phyloP scores from a whole-genome alignment of 2,113 vertebrate species.

The Echinops telfairi region DNA sequence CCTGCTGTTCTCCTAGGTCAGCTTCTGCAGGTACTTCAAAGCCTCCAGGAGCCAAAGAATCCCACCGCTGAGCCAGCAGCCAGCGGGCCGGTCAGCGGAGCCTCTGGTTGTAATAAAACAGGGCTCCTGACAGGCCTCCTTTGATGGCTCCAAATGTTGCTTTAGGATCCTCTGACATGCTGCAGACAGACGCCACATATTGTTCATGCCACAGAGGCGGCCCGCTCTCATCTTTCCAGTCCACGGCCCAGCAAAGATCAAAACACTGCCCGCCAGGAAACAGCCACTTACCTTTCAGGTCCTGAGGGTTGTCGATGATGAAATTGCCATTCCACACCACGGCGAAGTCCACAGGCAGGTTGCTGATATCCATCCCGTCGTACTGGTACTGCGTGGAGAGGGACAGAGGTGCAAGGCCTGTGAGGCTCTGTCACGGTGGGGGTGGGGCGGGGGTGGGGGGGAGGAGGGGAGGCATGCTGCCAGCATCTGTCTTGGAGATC shows the following conservation, averaged over 20 bases:
- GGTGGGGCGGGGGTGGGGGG: neutral
- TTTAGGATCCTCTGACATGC: constrained; percentile 57
- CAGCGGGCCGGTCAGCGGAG: constrained; percentile 7
- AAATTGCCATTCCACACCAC: constrained; percentile 99
- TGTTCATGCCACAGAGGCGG: neutral
- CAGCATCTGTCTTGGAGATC: neutral
- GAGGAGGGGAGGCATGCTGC: neutral
- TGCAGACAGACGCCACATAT: neutral
- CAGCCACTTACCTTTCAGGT: constrained; percentile 92
- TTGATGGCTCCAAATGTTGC: constrained; percentile 68
- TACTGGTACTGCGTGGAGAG: constrained; percentile 93
- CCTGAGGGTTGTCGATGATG: constrained; percentile 97
- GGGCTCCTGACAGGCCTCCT: constrained; percentile 65
- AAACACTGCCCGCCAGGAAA: neutral
- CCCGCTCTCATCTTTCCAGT: constrained; percentile 55
- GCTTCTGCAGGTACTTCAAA: constrained; percentile 73
- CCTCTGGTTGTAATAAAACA: constrained; percentile 73
- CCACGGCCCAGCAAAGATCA: neutral
- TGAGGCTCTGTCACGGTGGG: neutral
- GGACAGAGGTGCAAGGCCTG: neutral
- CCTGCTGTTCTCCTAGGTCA: constrained; percentile 64
- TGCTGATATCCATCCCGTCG: constrained; percentile 97
- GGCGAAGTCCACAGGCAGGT: constrained; percentile 96
- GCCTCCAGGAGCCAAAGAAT: constrained; percentile 59
- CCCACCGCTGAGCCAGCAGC: constrained; percentile 19